Evolutionary conservation across 2,888 invertebrate genomes (phyloP), one percentile per base, ranked within the genome.

Genomic region (Gari tellinella): DNA sequence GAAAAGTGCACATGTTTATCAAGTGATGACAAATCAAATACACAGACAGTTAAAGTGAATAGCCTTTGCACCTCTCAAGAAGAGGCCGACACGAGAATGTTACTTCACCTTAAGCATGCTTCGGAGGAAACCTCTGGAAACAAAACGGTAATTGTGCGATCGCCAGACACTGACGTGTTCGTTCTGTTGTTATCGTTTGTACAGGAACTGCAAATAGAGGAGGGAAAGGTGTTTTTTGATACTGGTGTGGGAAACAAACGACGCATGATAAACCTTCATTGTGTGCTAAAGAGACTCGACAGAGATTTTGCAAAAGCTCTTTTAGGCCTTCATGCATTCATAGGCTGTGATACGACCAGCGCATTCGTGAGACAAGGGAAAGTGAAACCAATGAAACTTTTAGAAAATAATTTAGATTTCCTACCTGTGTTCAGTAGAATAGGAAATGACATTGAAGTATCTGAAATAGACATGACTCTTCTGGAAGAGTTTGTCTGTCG

Each of bases 121-220:
- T 31, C 31, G 10, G 31, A 10, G 31, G 10, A 31, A 31, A 31
- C 31, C n/a, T n/a, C n/a, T n/a, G 31, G 31, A 7, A 7, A 31
- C 31, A 31, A 31, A 10, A 31, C 31, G 10, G 31, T 31, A 7
- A 4, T 7, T 7, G 31, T 31, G 5, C 4, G 31, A 31, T 7
- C 31, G 40, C 70, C 70, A 67, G 78, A 70, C 43, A 64, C 31
- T 37, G 74, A 78, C 43, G 60, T 74, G 14, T 70, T 66, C 51
- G 64, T 74, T 40, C 60, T 74, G 21, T 26, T 69, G 38, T 49
- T 77, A 5, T 58, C 69, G 65, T 62, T 38, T 61, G 73, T 14
- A 37, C 48, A 19, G 63, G 62, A 38, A 65, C 65, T 15, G 17
- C n/a, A n/a, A n/a, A n/a, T n/a, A n/a, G 55, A 15, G 38, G 53